phyloP scores from a whole-genome alignment of 2,797 vertebrate species.

The Paramormyrops hopkinsi region DNA sequence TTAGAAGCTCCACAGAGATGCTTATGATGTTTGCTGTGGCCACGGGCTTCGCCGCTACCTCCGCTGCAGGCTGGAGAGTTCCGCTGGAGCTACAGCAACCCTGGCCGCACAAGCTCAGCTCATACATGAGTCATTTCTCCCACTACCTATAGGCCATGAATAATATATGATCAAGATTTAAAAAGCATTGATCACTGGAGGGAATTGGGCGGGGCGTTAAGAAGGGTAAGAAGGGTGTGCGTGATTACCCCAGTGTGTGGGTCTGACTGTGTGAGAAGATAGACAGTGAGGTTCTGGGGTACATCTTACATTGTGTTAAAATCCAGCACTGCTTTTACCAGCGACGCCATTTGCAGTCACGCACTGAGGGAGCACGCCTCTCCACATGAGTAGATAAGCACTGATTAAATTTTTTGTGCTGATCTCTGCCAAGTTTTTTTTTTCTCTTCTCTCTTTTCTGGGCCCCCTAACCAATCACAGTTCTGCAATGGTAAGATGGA shows the following conservation, averaged over 20 bases:
- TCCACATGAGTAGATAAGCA: not conserved
- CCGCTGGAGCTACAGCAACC: not conserved
- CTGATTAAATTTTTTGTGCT: not conserved
- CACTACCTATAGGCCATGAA: conserved; percentile 23
- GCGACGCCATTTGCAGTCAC: not conserved
- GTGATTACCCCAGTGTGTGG: not conserved
- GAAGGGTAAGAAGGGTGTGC: not conserved
- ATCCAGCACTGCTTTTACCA: not conserved
- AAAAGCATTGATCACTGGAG: conserved; percentile 21
- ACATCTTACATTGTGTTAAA: not conserved
- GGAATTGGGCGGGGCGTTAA: not conserved
- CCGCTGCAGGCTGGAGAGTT: not conserved
- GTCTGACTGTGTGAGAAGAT: not conserved
- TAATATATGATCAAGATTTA: conserved; percentile 29
- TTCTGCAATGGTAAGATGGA: conserved; percentile 26
- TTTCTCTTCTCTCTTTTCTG: conserved; percentile 16
- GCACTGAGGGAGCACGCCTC: not conserved
- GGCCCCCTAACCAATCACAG: conserved; percentile 47
- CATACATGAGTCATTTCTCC: conserved; percentile 27
- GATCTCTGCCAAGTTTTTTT: not conserved
- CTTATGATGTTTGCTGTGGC: not conserved
- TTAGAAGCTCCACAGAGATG: not conserved
- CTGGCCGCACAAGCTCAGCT: not conserved
- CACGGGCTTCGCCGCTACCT: not conserved
- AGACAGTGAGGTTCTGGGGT: not conserved